These are phyloP conservation scores for Scomber japonicus DNA, from an alignment of 2,113 vertebrate species.

Conservation along the genomic window DNA sequence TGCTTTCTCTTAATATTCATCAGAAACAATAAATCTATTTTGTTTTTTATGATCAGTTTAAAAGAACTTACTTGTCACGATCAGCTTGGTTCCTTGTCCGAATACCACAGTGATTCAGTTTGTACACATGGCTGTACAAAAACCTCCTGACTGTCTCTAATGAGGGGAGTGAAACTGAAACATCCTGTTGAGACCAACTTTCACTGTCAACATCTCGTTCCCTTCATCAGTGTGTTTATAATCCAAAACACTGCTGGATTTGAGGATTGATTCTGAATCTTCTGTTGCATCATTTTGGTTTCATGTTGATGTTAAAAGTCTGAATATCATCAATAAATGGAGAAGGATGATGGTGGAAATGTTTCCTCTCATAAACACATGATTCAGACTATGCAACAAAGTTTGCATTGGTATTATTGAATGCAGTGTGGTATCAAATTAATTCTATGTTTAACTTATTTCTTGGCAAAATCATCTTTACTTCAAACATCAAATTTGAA, in stretches of 20 bases:
- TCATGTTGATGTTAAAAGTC: too few relatives aligned
- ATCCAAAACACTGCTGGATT: slow-evolving; percentile 7
- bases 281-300: too few relatives aligned
- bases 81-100: slow-evolving; percentile 78
- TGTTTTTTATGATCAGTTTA: neutral
- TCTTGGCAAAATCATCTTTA: too few relatives aligned
- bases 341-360: too few relatives aligned
- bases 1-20: neutral
- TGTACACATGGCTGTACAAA: slow-evolving; percentile 73
- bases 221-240: neutral
- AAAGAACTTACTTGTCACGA: slow-evolving; percentile 71
- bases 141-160: slow-evolving; percentile 71
- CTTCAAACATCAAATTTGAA: too few relatives aligned
- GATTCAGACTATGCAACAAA: too few relatives aligned
- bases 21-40: neutral
- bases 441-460: too few relatives aligned
- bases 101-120: slow-evolving; percentile 84
- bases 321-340: too few relatives aligned
- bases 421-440: too few relatives aligned
- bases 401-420: too few relatives aligned
- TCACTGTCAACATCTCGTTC: slow-evolving; percentile 19
- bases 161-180: slow-evolving; percentile 68
- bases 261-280: neutral
- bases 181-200: slow-evolving; percentile 30
- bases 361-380: too few relatives aligned